Evolutionary conservation across 2,888 invertebrate species (phyloP).

Genomic region (Sesia apiformis): DNA sequence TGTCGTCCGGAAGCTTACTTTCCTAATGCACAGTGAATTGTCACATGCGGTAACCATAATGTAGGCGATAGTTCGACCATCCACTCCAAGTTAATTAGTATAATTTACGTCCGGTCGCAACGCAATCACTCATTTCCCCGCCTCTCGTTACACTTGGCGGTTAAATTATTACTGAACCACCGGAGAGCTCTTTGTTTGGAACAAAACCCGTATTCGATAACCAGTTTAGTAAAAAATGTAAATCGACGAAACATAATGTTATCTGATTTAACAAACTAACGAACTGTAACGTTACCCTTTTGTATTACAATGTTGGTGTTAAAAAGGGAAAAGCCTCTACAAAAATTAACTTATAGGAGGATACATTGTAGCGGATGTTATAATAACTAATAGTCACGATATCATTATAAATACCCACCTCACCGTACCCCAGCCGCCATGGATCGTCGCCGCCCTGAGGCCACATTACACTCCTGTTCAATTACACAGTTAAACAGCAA

Average conservation of each 20-base stretch:
- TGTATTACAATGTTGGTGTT: slow-evolving; percentile 3
- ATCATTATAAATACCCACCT: too few relatives aligned
- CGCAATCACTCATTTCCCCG: slow-evolving; percentile 22
- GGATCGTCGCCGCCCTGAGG: too few relatives aligned
- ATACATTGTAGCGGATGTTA: too few relatives aligned
- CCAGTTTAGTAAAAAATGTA: slow-evolving; percentile 34
- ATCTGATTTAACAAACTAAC: slow-evolving; percentile 39
- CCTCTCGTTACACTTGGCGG: slow-evolving; percentile 17
- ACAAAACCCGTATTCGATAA: slow-evolving; percentile 17
- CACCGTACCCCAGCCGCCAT: too few relatives aligned
- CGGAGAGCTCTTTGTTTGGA: slow-evolving; percentile 19
- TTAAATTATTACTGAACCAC: slow-evolving; percentile 23
- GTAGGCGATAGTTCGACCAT: slow-evolving; percentile 4
- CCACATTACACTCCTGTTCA: too few relatives aligned
- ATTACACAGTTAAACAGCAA: too few relatives aligned
- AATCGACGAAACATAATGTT: slow-evolving; percentile 30
- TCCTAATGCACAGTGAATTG: slow-evolving; percentile 1
- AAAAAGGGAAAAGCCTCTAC: not conserved
- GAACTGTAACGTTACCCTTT: slow-evolving; percentile 23
- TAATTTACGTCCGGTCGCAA: slow-evolving; percentile 39
- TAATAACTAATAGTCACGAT: too few relatives aligned
- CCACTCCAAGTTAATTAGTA: slow-evolving; percentile 32
- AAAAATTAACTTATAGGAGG: too few relatives aligned
- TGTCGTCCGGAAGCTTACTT: not conserved
- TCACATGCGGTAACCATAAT: slow-evolving; percentile 1